Evolutionary conservation across 30 jellyfish, hydroid and myxozoan genomes (phyloP), one percentile per base, ranked within the genome.

Genomic region (Pelagia noctiluca): DNA sequence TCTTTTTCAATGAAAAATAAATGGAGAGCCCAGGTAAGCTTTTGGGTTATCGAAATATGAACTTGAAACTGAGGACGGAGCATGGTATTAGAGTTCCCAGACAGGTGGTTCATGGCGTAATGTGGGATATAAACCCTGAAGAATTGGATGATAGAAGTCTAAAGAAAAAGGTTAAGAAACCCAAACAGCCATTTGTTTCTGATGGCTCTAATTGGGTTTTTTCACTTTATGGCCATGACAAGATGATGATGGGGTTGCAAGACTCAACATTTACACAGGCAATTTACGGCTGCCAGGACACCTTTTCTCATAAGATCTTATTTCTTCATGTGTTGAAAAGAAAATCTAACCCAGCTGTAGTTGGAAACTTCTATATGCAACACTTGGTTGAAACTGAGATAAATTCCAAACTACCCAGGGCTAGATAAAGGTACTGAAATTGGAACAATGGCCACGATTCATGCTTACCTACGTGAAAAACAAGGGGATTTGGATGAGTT

Each of bases 11-110:
- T n/a, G n/a, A 33, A 47, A 82, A 82, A 48, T 88, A 82, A 82
- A 32, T 67, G 78, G 87, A 82, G 67, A 88, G 92, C 65, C 92
- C 92, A 37, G 88, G 92, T 24, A 50, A 82, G 92, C 78, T 82
- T 18, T 53, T 82, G 50, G 92, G 86, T 32, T 82, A 82, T 46
- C 76, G 81, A 18, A 75, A 23, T 31, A 50, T 82, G 86, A 67
- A 82, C 86, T 33, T 26, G n/a, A 82, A 82, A 29, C 87, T 50
- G 4, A 52, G 85, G 29, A 69, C 83, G 16, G 75, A 68, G 52
- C 80, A 67, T 82, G 80, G 54, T 35, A 52, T 82, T 37, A 34
- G 63, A 23, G 86, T 80, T 38, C 90, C 90, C 64, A 63, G 90
- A 31, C 46, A 64, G 48, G 46, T 79, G 53, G 88, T 82, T 32